Conservation (phyloP, 2,888 invertebrate genomes). For the Micropterix aruncella region DNA sequence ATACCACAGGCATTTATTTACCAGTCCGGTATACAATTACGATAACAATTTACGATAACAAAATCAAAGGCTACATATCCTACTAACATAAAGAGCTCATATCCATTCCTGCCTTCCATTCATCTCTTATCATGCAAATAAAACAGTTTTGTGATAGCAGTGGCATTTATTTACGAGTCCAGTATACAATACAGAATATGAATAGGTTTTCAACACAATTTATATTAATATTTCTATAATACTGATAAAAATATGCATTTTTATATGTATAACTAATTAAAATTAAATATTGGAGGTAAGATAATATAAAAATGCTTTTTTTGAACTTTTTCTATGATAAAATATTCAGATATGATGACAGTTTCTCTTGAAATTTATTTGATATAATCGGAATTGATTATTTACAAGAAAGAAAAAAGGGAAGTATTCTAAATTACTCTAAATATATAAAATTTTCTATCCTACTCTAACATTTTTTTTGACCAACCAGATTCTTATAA, state of each 20-base stretch:
- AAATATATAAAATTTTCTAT: background rate
- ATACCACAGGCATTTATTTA: no score
- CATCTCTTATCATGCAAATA: conserved; percentile 41
- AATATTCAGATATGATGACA: background rate
- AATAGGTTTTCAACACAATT: no score
- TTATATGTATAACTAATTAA: background rate
- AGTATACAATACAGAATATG: no score
- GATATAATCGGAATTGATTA: no score
- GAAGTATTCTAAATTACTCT: background rate
- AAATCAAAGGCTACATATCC: conserved; percentile 87
- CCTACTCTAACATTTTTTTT: background rate
- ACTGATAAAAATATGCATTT: no score
- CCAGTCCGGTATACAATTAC: no score
- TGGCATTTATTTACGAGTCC: no score
- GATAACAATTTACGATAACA: conserved; percentile 81
- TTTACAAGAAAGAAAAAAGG: no score
- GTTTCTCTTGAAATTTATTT: no score
- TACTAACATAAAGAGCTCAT: conserved; percentile 89
- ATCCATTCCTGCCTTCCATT: conserved; percentile 79
- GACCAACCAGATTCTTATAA: no score
- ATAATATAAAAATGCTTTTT: background rate
- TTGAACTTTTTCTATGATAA: background rate
- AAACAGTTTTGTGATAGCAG: no score
- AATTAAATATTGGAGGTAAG: background rate
- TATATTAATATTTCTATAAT: no score